Base-by-base conservation (phyloP, 30 jellyfish, hydroid and myxozoan species). In the Catostylus mosaicus region DNA sequence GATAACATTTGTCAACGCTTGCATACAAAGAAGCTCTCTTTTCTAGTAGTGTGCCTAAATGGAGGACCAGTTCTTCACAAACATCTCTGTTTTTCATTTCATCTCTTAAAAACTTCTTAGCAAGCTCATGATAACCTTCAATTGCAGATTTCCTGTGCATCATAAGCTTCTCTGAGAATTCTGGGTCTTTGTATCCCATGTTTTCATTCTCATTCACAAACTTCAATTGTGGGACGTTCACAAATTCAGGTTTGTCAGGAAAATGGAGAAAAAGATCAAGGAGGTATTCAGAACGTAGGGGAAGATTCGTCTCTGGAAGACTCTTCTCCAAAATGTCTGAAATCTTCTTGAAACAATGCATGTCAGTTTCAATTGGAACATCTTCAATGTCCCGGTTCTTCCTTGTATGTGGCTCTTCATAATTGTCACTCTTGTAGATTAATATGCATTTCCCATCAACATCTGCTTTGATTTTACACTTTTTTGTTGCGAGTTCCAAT, bases 301-400 rank as follows among this genome's bases (percentile, higher is more conserved):
- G 75, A 35, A 48, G 69, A 19, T 62, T 80, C 3, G 80, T 66
- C 19, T 50, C 67, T 67, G 90, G 90, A 2, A 80, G 75, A 45
- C 24, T 51, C 48, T 67, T 51, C 2, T 24, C 80, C 45, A 80
- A 52, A 52, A 52, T 18, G 36, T 80, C 84, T 16, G 62, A 11
- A 3, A 80, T 70, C 24, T 33, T 31, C 45, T 69, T 62, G 30
- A 80, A 30, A 10, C 73, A 68, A 18, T 48, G 61, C 43, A 72
- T 57, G 65, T 80, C 84, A 30, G 69, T 43, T 18, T 79, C 56
- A 29, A 80, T 69, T 26, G 61, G 72, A 22, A 52, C 64, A 51
- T 80, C 90, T 56, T 80, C 90, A 6, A 77, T 67, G 60, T 80
- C 84, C 4, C 66, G 65, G 31, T 65, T 80, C 46, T 47, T 63